phyloP scores from a whole-genome alignment of 2,797 vertebrate species.

The Austrolebias charrua region DNA sequence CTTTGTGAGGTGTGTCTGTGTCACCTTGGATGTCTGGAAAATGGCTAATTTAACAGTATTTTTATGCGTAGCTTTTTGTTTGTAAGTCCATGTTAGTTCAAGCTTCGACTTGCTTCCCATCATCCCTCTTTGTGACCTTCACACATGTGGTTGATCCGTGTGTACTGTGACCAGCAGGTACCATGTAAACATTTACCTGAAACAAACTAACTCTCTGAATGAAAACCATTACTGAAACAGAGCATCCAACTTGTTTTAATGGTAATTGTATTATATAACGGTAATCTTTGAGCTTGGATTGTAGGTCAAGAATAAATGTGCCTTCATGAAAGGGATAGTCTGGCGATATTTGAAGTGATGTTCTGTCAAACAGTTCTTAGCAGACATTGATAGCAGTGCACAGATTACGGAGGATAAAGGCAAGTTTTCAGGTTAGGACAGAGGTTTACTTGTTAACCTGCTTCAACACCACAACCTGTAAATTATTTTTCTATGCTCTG shows the following conservation, averaged over 20 bases:
- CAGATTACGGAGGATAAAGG: no score
- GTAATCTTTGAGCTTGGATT: constrained; percentile 10
- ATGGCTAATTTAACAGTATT: constrained; percentile 1
- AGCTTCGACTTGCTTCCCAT: constrained; percentile 28
- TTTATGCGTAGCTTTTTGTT: constrained; percentile 2
- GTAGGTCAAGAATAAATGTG: constrained; percentile 18
- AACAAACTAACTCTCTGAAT: background rate
- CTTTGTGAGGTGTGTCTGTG: background rate
- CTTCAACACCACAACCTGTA: no score
- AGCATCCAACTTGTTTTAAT: constrained; percentile 16
- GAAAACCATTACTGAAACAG: constrained; percentile 19
- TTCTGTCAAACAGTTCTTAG: no score
- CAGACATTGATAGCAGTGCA: no score
- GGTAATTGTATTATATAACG: constrained; percentile 7
- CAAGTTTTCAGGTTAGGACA: no score
- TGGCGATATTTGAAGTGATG: no score
- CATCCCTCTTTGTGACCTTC: constrained; percentile 36
- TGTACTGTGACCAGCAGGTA: background rate
- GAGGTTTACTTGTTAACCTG: no score
- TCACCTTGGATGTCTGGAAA: constrained; percentile 7
- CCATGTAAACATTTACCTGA: constrained; percentile 14
- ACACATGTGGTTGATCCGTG: background rate
- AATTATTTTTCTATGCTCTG: no score
- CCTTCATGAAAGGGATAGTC: background rate
- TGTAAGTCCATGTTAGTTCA: constrained; percentile 4